Base-by-base conservation (phyloP, 2,888 invertebrate genomes). In the Himalopsyche anomala region DNA sequence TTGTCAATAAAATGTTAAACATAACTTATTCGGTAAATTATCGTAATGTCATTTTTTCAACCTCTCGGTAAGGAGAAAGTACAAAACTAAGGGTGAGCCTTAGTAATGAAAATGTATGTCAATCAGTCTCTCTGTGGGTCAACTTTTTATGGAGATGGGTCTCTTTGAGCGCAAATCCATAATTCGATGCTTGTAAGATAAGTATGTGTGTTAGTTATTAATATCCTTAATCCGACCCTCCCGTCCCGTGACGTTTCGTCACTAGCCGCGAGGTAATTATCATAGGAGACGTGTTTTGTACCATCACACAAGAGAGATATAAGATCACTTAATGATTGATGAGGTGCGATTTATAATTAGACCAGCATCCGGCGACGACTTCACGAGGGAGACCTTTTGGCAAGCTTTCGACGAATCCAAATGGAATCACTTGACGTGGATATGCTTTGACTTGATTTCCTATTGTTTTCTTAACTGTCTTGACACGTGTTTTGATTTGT, bases 261-360 rank as follows among this genome's bases (percentile, higher is more conserved):
- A 62, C 62, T 6, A 19, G 62, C 62, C 6, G 19, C 62, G 62
- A 62, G 62, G 62, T 62, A 62, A 62, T 62, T 62, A 62, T 62
- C 62, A 62, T 19, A n/a, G 62, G 62, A 62, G 62, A 62, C 62
- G 62, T 62, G 62, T 62, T 62, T 19, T 28, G 62, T 62, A 62
- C 62, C 62, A 62, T 15, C 62, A 17, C 56, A 62, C 19, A 51
- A 6, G 12, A 55, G 51, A 84, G 80, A 81, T 62, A 62, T 62
- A 62, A 6, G 11, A 62, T 62, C 62, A 62, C 62, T 62, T 62
- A 87, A 87, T 92, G 92, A 92, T 92, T 92, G 91, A 92, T 92
- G 91, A 91, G 91, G 90, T 90, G 90, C 90, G 90, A 91, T 91
- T 92, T 92, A 92, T 92, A 92, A 92, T 92, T 92, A 92, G 92